Conservation (phyloP, 2,797 vertebrate genomes). For the Sardinella longiceps region DNA sequence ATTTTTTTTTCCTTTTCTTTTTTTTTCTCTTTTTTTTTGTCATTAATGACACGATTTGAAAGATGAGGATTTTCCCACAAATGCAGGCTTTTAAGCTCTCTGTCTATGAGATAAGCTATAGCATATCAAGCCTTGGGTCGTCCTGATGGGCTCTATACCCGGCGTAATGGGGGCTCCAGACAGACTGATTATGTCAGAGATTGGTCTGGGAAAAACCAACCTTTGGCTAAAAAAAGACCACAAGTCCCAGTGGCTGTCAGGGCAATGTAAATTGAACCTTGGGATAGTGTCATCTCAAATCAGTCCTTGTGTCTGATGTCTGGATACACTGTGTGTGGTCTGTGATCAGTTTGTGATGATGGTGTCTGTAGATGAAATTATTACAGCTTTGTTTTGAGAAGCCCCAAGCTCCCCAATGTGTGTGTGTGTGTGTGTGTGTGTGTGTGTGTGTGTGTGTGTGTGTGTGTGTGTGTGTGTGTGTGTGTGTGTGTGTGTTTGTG, state of each 20-base stretch:
- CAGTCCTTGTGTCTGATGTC: not conserved
- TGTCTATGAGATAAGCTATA: not conserved
- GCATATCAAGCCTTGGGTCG: not conserved
- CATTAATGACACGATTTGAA: not conserved
- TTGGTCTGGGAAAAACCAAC: not conserved
- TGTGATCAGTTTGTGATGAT: not conserved
- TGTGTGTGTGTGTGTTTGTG: not conserved
- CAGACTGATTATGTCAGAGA: constrained; percentile 22
- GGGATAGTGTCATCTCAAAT: not conserved
- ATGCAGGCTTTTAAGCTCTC: constrained; percentile 1
- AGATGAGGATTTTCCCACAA: not conserved
- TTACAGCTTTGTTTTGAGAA: not conserved
- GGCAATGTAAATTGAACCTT: constrained; percentile 1
- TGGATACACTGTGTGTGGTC: not conserved
- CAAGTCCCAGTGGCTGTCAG: not conserved
- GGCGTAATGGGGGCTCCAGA: constrained; percentile 4
- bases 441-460: too few relatives aligned
- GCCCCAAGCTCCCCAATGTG: not conserved
- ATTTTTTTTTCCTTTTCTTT: not conserved
- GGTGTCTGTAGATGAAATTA: not conserved
- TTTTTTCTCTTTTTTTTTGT: not conserved
- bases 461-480: too few relatives aligned
- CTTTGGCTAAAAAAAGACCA: not conserved
- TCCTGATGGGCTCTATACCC: not conserved
- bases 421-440: not conserved